Evolutionary conservation across 2,888 invertebrate genomes (phyloP), one percentile per base, ranked within the genome.

Genomic region (Orthosia gracilis): DNA sequence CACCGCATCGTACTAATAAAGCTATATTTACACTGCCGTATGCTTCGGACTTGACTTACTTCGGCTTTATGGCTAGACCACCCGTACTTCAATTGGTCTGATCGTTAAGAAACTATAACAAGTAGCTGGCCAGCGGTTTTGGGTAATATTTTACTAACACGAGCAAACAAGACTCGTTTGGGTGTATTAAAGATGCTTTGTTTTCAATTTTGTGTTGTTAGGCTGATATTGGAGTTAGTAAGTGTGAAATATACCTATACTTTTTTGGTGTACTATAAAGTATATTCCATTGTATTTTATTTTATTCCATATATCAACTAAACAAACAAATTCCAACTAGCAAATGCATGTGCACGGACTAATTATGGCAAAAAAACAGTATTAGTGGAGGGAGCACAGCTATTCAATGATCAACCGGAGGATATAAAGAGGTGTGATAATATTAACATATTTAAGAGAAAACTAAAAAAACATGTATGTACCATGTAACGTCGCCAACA

Each of bases 71-170:
- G 90, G 84, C 81, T 78, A 88, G 94, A 93, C 94, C 94, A 94
- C 94, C 94, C 94, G 89, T 88, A 89, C 90, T 89, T 91, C 93
- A 93, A 93, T 94, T 92, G 92, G 87, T 85, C 64, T 68, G 89
- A 79, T 92, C 92, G 91, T 94, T 91, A 94, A 93, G 87, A 85
- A 86, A 83, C 79, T 84, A 88, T 86, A 85, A 89, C 86, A 87
- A 81, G 88, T 72, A 84, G 69, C 83, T 23, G 52, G 69, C 82
- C 80, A 80, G 87, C 78, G 87, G 89, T 88, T 87, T 86, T 85
- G 69, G 86, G 85, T 85, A 85, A 88, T 89, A 88, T 85, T 87
- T 83, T 77, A 88, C 85, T 85, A 82, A 88, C 78, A 83, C 74
- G 80, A 55, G 77, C 74, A 62, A 68, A 79, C 69, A 79, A 59